These are phyloP conservation scores for Drosophila emarginata DNA, from an alignment of 2,888 invertebrate species.

Conservation along the genomic window DNA sequence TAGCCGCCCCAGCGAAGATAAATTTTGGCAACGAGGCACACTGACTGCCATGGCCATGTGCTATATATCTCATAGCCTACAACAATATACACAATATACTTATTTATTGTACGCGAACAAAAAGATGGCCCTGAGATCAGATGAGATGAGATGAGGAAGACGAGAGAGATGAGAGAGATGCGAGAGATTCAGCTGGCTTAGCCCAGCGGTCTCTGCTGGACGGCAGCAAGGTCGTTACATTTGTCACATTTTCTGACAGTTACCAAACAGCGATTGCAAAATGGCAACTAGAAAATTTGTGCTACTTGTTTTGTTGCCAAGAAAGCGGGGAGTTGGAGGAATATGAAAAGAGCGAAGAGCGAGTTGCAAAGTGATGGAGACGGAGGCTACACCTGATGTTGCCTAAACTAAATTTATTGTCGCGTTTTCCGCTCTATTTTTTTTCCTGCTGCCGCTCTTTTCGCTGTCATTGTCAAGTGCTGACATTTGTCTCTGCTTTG, in stretches of 20 bases:
- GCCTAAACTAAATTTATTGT: constrained; percentile 46
- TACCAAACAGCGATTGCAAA: constrained; percentile 52
- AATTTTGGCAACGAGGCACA: constrained; percentile 36
- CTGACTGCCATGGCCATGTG: constrained; percentile 15
- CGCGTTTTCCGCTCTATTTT: constrained; percentile 3
- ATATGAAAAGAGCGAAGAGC: neutral
- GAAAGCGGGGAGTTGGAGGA: constrained; percentile 10
- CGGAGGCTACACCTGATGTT: constrained; percentile 46
- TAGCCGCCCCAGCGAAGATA: constrained; percentile 46
- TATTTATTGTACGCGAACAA: constrained; percentile 7
- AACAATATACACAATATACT: constrained; percentile 21
- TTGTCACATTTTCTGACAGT: constrained; percentile 57
- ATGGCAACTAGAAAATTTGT: constrained; percentile 55
- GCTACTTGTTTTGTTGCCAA: constrained; percentile 50
- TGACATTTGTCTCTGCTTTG: constrained; percentile 21
- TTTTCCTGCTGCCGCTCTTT: neutral
- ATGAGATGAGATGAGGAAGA: neutral
- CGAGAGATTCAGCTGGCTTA: constrained; percentile 14
- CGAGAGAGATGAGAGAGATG: neutral
- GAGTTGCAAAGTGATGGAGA: neutral
- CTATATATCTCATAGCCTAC: constrained; percentile 39
- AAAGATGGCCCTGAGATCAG: constrained; percentile 28
- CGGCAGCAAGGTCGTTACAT: constrained; percentile 53
- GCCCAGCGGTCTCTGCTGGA: constrained; percentile 24
- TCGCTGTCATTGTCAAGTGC: constrained; percentile 15